Evolutionary conservation across 2,797 vertebrate species (phyloP), one percentile per base, ranked within the genome.

Genomic region (Anguilla pacifica): DNA sequence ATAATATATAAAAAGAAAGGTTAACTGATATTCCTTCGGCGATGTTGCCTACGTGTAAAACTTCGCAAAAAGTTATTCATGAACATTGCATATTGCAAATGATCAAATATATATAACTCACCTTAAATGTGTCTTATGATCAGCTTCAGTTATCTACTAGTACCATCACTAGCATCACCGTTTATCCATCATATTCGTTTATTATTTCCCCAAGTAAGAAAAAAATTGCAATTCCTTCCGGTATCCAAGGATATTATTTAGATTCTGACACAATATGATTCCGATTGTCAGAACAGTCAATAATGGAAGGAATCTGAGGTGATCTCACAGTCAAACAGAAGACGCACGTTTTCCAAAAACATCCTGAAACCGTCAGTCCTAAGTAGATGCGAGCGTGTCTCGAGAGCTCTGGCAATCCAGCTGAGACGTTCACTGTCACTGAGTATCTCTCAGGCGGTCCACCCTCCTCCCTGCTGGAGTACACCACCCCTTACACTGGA

Each of bases 401-500:
- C 35, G 85, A 61, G 79, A 77, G 55, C 86, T 84, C 64, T 87
- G 70, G 86, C 83, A 87, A 85, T 89, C 88, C 86, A 55, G 86
- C 74, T 77, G 83, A 89, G 72, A 74, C 55, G n/a, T 43, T 85
- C 53, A n/a, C 70, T 81, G 82, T 86, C 88, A 72, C 83, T 79
- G 84, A 87, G 67, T 85, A 84, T 85, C 83, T 85, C 83, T 70
- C 86, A 64, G 35, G 74, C 86, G 31, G 28, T 57, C 49, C 86
- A 84, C 53, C 88, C 88, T 70, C 70, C 83, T 82, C 83, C 84
- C 67, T 55, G 57, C 72, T 85, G 70, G 67, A 85, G 86, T 57
- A 81, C 86, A 83, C 86, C 88, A 82, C 88, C 88, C 87, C 86
- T 87, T 61, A 87, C 43, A 72, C 88, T 70, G 85, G 64, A 89